These are phyloP conservation scores for Empis stercorea DNA, from an alignment of 2,888 invertebrate species.

Conservation along the genomic window DNA sequence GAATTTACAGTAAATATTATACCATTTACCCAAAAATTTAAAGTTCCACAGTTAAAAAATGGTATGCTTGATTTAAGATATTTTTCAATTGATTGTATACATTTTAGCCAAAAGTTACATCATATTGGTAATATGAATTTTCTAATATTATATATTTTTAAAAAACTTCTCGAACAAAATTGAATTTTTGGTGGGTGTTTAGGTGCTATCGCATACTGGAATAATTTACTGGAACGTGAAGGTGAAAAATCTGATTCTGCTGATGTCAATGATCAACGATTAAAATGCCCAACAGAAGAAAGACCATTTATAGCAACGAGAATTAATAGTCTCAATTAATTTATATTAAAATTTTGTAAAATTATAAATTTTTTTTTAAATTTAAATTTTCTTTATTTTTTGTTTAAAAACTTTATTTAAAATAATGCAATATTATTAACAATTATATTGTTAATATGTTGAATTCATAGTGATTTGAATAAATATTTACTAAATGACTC, in stretches of 20 bases:
- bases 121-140: conserved; percentile 24
- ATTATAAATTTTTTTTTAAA: no score
- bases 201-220: conserved; percentile 46
- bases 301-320: conserved; percentile 7
- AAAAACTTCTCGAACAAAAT: background rate
- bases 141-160: no score
- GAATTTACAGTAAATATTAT: conserved; percentile 47
- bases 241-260: conserved; percentile 33
- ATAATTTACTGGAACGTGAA: conserved; percentile 44
- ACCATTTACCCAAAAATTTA: conserved; percentile 36
- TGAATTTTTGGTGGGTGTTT: conserved; percentile 1
- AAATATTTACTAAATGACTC: no score
- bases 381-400: no score
- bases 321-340: background rate
- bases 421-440: no score
- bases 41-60: conserved; percentile 32
- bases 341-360: no score
- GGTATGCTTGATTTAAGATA: conserved; percentile 39
- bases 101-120: conserved; percentile 46
- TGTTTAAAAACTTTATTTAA: no score
- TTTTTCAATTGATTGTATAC: conserved; percentile 49
- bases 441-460: no score
- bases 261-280: no score
- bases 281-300: no score
- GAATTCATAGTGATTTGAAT: no score